These are phyloP conservation scores for Bergia puertoricense DNA, from an alignment of 92 coral and sea anemone genomes.

Conservation along the genomic window DNA sequence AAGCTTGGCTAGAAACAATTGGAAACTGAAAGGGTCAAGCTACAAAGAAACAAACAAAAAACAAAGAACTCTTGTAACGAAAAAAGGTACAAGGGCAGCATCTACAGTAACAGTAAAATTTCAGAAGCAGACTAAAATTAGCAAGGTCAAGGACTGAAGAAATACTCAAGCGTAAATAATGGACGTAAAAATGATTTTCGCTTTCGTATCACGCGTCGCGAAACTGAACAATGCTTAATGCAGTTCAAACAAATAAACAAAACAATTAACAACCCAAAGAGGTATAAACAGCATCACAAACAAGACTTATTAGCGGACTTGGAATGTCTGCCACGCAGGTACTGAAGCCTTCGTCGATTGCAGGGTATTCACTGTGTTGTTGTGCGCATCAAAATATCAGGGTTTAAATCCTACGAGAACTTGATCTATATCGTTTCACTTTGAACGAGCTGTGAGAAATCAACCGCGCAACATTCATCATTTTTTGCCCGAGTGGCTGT, in stretches of 20 bases:
- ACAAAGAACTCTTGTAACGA: neutral
- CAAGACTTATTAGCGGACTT: neutral
- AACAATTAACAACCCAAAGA: neutral
- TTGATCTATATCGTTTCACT: too few relatives aligned
- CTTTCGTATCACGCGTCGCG: neutral
- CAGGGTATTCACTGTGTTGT: neutral
- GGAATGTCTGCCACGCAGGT: neutral
- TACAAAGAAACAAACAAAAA: neutral
- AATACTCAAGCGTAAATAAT: neutral
- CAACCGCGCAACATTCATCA: too few relatives aligned
- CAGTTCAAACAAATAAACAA: constrained; percentile 5
- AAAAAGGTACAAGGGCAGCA: neutral
- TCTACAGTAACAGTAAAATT: too few relatives aligned
- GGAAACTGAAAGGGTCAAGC: neutral
- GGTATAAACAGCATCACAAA: neutral
- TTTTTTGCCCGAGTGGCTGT: too few relatives aligned
- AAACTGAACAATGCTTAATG: neutral
- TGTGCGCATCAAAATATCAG: too few relatives aligned
- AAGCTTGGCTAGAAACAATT: too few relatives aligned
- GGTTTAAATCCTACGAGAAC: neutral
- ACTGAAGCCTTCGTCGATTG: neutral
- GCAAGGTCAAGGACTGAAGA: too few relatives aligned
- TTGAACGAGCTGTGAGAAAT: too few relatives aligned
- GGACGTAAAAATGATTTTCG: too few relatives aligned
- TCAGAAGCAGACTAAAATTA: too few relatives aligned